Evolutionary conservation across 2,888 invertebrate genomes (phyloP).

Genomic region (Oxyteleia sp.): DNA sequence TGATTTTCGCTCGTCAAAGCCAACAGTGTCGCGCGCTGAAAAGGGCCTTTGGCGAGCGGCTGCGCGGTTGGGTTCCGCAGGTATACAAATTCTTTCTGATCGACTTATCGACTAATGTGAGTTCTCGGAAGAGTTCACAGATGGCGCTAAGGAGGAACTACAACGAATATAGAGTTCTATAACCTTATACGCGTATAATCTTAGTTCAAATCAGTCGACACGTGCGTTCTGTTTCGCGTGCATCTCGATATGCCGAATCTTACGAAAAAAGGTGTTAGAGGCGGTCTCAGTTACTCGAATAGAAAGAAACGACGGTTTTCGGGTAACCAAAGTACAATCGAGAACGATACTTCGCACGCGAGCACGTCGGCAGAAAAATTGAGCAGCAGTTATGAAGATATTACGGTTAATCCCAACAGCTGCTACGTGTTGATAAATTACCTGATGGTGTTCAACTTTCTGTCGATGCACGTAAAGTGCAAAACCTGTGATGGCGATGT

Average conservation of each 20-base stretch:
- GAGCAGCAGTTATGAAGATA: constrained; percentile 45
- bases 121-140: constrained; percentile 12
- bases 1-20: constrained; percentile 17
- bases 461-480: constrained; percentile 10
- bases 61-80: constrained; percentile 12
- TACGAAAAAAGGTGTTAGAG: constrained; percentile 19
- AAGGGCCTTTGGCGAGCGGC: constrained; percentile 15
- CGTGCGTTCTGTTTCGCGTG: constrained; percentile 21
- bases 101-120: constrained; percentile 12
- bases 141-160: constrained; percentile 5
- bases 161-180: constrained; percentile 10
- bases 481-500: constrained; percentile 17
- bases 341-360: constrained; percentile 38
- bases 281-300: constrained; percentile 3
- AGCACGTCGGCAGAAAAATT: constrained; percentile 44
- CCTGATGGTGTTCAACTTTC: constrained; percentile 19
- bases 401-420: constrained; percentile 28
- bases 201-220: constrained; percentile 22
- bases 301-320: constrained; percentile 29
- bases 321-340: constrained; percentile 14
- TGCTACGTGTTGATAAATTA: constrained; percentile 30
- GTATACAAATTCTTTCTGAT: not conserved
- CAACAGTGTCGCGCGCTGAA: constrained; percentile 23
- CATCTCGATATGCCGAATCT: constrained; percentile 27
- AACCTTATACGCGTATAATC: constrained; percentile 30